These are phyloP conservation scores for Scarus forsteni DNA, from an alignment of 2,797 vertebrate species.

Conservation along the genomic window DNA sequence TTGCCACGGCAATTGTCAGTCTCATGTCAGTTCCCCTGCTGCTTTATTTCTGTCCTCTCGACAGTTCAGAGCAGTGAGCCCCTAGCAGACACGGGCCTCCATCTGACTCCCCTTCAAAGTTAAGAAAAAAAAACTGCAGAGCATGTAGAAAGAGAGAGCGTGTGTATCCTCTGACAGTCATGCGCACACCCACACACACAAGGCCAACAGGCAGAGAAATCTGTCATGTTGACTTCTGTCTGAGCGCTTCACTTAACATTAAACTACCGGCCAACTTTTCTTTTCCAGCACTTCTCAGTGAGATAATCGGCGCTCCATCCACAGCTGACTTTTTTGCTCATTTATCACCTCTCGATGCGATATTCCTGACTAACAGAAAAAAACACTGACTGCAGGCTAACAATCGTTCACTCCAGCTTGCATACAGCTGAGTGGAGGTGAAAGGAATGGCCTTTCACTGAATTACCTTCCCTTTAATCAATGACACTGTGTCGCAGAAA, in stretches of 20 bases:
- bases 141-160: slow-evolving; percentile 43
- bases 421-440: slow-evolving; percentile 52
- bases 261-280: slow-evolving; percentile 52
- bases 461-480: slow-evolving; percentile 80
- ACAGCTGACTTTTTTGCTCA: slow-evolving; percentile 43
- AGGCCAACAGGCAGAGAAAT: slow-evolving; percentile 58
- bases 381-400: slow-evolving; percentile 64
- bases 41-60: slow-evolving; percentile 34
- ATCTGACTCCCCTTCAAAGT: slow-evolving; percentile 17
- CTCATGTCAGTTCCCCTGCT: slow-evolving; percentile 14
- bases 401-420: slow-evolving; percentile 67
- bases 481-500: slow-evolving; percentile 69
- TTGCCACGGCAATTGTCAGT: slow-evolving; percentile 36
- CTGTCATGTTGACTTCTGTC: slow-evolving; percentile 51
- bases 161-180: slow-evolving; percentile 34
- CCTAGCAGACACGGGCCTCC: slow-evolving; percentile 31
- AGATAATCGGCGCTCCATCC: slow-evolving; percentile 65
- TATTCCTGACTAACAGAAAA: slow-evolving; percentile 48
- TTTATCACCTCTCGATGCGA: slow-evolving; percentile 62
- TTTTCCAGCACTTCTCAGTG: slow-evolving; percentile 41
- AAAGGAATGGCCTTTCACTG: slow-evolving; percentile 72
- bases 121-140: slow-evolving; percentile 8
- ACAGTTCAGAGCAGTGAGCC: slow-evolving; percentile 41
- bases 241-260: slow-evolving; percentile 60
- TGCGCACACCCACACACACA: slow-evolving; percentile 13